Base-by-base conservation (phyloP, 2,113 vertebrate genomes). In the Mohoua ochrocephala region DNA sequence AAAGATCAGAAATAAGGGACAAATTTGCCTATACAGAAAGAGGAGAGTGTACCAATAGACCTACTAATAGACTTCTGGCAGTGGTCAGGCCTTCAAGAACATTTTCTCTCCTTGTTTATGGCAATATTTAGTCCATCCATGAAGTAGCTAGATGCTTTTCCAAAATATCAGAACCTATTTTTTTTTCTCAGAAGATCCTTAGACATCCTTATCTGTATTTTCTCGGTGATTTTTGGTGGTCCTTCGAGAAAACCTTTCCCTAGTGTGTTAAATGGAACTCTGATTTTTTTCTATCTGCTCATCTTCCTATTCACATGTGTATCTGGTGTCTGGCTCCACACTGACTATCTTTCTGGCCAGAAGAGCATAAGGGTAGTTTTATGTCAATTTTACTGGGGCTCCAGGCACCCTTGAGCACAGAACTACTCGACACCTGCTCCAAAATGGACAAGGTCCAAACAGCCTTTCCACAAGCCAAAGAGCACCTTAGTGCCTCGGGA, bases 261-360 rank as follows among this genome's bases (percentile, higher is more conserved):
- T 52, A 33, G 12, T 0, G 0, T 18, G 9, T 57, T 21, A 61
- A 57, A 93, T 2, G 5, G 5, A 44, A 52, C 50, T 70, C 20
- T 39, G 13, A 24, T 22, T 59, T 86, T 86, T 76, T 90, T 33
- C 12, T 35, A 28, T 22, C 9, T n/a, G 4, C 7, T 63, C 16
- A 17, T 75, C 53, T 82, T 82, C 7, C 9, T 75, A 9, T 54
- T 68, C 52, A 33, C 9, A 17, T 28, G 3, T 1, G 0, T 54
- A 54, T 50, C 30, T 57, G n/a, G 19, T 37, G 26, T 35, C 20
- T 44, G 57, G 13, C 12, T 84, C 47, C 23, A 35, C 39, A 24
- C 14, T 63, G 53, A 6, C 3, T 31, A 7, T 1, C 0, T 14
- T 84, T 85, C 41, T 94, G n/a, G 22, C 18, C 45, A 87, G 41